Evolutionary conservation across 2,113 vertebrate genomes (phyloP).

Genomic region (Laticauda laticaudata): DNA sequence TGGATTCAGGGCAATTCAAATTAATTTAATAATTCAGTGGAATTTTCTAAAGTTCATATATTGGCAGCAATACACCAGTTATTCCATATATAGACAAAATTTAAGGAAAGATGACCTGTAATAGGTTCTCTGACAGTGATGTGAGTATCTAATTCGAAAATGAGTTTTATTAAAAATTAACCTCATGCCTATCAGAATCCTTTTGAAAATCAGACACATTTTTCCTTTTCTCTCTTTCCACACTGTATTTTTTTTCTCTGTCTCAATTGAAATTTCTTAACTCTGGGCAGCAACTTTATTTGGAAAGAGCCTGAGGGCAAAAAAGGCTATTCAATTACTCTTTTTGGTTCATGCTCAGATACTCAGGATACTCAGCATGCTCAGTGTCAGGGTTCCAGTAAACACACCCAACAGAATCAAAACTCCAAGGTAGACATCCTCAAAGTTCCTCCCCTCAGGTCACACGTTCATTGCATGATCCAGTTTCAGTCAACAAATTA

Average conservation of each 20-base stretch:
- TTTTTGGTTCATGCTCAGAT: background rate
- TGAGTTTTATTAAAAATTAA: background rate
- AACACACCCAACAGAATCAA: no score
- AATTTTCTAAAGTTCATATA: background rate
- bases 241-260: background rate
- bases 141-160: background rate
- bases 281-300: background rate
- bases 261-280: background rate
- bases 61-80: background rate
- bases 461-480: no score
- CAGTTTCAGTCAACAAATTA: no score
- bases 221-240: background rate
- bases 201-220: background rate
- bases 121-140: background rate
- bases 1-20: background rate
- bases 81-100: background rate
- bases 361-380: background rate
- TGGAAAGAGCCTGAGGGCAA: background rate
- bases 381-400: background rate
- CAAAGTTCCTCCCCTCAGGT: no score
- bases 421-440: no score
- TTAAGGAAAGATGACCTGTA: background rate
- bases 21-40: background rate
- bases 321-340: background rate
- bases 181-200: background rate